Percentiles rank a stretch among this genome's conserved stretches.
phyloP scores from a whole-genome alignment of 1,140 invertebrate species.

The Apocrypta bakeri region DNA sequence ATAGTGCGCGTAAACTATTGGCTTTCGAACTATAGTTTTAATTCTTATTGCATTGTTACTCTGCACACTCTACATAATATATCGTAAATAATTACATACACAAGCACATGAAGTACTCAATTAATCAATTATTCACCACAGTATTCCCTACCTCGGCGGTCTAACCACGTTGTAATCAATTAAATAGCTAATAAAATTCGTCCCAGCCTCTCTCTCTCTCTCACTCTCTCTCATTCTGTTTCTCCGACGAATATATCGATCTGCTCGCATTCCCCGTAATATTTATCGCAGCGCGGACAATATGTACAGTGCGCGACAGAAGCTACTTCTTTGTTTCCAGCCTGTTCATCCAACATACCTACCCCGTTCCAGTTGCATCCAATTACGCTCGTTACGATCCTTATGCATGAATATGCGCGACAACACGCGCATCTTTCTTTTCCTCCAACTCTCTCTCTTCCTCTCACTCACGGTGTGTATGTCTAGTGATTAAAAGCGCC shows the following conservation, averaged over 20 bases:
- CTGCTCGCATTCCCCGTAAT: neutral
- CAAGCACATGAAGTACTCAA: neutral
- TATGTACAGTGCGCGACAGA: neutral
- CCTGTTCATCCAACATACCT: neutral
- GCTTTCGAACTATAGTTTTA: no score
- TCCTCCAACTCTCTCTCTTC: neutral
- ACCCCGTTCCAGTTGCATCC: constrained; percentile 27
- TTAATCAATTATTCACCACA: no score
- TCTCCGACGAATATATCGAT: neutral
- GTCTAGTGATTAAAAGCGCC: constrained; percentile 13
- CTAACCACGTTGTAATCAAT: neutral
- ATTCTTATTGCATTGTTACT: no score
- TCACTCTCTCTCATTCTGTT: no score
- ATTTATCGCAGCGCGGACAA: neutral
- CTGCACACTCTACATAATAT: no score
- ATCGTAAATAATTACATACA: no score
- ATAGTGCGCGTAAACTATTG: no score
- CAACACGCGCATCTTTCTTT: neutral
- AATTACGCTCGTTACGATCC: constrained; percentile 37
- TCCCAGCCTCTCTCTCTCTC: neutral
- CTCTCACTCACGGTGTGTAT: no score
- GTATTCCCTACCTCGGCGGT: no score
- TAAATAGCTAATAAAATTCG: neutral
- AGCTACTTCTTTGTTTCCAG: neutral
- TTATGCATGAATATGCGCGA: constrained; percentile 32